These are phyloP conservation scores for Epizoanthus ramosus DNA, from an alignment of 92 coral and sea anemone species.

Conservation along the genomic window DNA sequence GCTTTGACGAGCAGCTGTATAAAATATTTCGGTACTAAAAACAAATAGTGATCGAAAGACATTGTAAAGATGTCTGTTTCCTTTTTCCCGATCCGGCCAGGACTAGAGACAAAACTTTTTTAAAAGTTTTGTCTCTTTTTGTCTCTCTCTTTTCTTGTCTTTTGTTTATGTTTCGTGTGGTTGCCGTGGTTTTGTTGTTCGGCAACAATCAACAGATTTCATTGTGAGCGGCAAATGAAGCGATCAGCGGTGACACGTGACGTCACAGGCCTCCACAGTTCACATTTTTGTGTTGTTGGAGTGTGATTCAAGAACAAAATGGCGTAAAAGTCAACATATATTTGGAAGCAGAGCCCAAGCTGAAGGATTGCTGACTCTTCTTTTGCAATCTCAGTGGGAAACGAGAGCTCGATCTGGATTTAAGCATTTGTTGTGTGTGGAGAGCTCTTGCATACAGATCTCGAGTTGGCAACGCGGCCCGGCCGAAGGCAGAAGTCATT, in stretches of 20 bases:
- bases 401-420: background rate
- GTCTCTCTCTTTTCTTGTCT: too few species aligned
- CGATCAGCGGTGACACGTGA: slow-evolving; percentile 35
- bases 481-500: slow-evolving; percentile 11
- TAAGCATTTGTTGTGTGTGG: background rate
- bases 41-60: too few species aligned
- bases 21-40: too few species aligned
- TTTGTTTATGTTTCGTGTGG: slow-evolving; percentile 31
- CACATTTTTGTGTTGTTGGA: slow-evolving; percentile 45
- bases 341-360: background rate
- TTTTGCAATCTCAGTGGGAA: background rate
- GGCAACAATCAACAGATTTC: slow-evolving; percentile 10
- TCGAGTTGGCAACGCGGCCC: slow-evolving; percentile 1
- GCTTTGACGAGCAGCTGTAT: too few species aligned
- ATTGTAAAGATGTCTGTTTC: too few species aligned
- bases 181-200: slow-evolving; percentile 29
- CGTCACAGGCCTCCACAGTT: slow-evolving; percentile 19
- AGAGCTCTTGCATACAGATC: background rate
- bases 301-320: background rate
- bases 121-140: too few species aligned
- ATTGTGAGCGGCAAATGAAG: slow-evolving; percentile 1
- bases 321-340: slow-evolving; percentile 7
- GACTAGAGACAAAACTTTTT: too few species aligned
- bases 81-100: too few species aligned
- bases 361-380: background rate